Percentiles rank a stretch among this genome's conserved stretches.
phyloP scores from a whole-genome alignment of 1,140 invertebrate genomes.

The Drosophila murphyi region DNA sequence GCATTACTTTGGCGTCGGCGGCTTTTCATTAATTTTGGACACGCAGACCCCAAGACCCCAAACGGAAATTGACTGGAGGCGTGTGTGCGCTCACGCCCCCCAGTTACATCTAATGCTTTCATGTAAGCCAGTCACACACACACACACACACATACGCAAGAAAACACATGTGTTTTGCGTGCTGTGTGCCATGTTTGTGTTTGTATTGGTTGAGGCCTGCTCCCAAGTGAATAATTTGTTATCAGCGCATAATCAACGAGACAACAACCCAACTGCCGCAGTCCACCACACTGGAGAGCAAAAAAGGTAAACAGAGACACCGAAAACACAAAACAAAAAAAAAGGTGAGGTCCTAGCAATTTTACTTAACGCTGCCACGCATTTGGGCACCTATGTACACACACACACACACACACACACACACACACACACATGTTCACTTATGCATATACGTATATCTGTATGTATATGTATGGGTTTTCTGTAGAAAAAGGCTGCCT shows the following conservation, averaged over 20 bases:
- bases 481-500: conserved; percentile 64
- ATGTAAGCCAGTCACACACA: conserved; percentile 55
- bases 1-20: conserved; percentile 43
- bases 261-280: conserved; percentile 55
- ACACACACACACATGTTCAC: conserved; percentile 19
- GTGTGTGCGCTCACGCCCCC: conserved; percentile 42
- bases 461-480: not conserved
- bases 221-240: conserved; percentile 83
- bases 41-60: conserved; percentile 54
- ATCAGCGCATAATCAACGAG: conserved; percentile 83
- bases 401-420: conserved; percentile 25
- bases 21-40: conserved; percentile 81
- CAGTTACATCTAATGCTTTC: conserved; percentile 46
- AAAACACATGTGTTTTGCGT: conserved; percentile 5
- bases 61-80: conserved; percentile 26
- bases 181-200: not conserved
- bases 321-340: conserved; percentile 33
- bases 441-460: not conserved
- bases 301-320: conserved; percentile 45
- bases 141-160: not conserved
- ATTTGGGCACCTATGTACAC: conserved; percentile 29
- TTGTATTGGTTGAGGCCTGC: conserved; percentile 66
- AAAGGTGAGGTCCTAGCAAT: conserved; percentile 70
- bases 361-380: conserved; percentile 66
- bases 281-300: conserved; percentile 21